A percentile compares a stretch with the other conserved stretches of the same genome.
Conservation (phyloP, 2,888 invertebrate genomes). For the Argyra leucocephala region DNA sequence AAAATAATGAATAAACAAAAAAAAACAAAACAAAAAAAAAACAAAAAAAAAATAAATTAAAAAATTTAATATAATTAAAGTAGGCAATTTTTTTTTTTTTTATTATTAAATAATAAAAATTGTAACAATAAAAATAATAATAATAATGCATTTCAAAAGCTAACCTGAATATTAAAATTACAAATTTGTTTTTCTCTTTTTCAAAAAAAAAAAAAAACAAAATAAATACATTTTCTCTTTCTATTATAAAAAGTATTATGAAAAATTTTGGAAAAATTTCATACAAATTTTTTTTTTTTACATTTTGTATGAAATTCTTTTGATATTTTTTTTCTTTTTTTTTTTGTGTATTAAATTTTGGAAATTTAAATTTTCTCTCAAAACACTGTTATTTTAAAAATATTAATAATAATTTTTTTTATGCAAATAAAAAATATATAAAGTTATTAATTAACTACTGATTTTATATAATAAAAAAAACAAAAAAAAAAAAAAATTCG, state of each 20-base stretch:
- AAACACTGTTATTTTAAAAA: neutral
- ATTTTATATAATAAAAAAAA: no score
- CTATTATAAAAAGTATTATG: neutral
- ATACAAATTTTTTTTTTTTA: neutral
- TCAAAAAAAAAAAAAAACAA: neutral
- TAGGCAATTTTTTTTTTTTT: neutral
- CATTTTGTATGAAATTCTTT: neutral
- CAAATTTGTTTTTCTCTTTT: neutral
- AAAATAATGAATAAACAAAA: neutral
- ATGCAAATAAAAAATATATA: neutral
- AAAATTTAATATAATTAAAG: neutral
- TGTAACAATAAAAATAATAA: neutral
- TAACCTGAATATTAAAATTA: neutral
- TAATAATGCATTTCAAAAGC: neutral
- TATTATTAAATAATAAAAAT: neutral
- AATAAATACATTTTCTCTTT: neutral
- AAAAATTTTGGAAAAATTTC: slow-evolving; percentile 6
- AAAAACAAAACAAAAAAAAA: neutral
- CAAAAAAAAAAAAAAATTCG: no score
- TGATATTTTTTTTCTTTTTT: neutral
- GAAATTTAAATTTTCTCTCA: neutral
- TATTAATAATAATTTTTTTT: neutral
- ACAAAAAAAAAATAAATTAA: neutral
- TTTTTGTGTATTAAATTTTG: neutral
- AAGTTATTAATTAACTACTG: neutral